Conservation (phyloP, 30 jellyfish, hydroid and myxozoan genomes). For the Sanderia malayensis region DNA sequence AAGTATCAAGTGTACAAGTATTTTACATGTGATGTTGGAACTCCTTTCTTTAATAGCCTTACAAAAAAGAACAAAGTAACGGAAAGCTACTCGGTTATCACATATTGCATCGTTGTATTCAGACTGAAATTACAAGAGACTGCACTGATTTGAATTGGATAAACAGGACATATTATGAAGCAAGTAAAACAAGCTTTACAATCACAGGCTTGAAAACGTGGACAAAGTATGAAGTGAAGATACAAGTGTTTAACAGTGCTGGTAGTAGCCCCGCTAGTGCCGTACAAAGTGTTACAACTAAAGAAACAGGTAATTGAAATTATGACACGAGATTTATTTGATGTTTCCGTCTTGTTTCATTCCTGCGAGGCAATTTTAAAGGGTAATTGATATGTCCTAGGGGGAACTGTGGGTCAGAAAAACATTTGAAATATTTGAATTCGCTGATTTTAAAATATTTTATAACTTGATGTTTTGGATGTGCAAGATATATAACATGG, state of each 20-base stretch:
- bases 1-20: no score
- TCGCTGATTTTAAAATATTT: no score
- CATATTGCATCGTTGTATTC: slow-evolving; percentile 24
- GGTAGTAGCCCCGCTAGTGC: slow-evolving; percentile 29
- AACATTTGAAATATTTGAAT: no score
- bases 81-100: slow-evolving; percentile 35
- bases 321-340: no score
- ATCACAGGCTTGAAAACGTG: slow-evolving; percentile 27
- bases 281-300: background rate
- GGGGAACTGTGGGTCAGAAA: no score
- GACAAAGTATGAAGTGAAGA: slow-evolving; percentile 39
- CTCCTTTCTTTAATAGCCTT: no score
- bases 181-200: background rate
- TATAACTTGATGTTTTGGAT: no score
- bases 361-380: no score
- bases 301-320: slow-evolving; percentile 50
- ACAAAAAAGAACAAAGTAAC: slow-evolving; percentile 15
- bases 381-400: no score
- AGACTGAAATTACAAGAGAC: slow-evolving; percentile 32
- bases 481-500: no score
- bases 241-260: slow-evolving; percentile 36
- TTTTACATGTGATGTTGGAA: no score
- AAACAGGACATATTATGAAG: background rate
- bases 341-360: no score
- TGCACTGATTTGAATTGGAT: background rate